A percentile compares a stretch with the other conserved stretches of the same genome.
Conservation (phyloP, 2,113 vertebrate species). For the Cyprinodon tularosa region DNA sequence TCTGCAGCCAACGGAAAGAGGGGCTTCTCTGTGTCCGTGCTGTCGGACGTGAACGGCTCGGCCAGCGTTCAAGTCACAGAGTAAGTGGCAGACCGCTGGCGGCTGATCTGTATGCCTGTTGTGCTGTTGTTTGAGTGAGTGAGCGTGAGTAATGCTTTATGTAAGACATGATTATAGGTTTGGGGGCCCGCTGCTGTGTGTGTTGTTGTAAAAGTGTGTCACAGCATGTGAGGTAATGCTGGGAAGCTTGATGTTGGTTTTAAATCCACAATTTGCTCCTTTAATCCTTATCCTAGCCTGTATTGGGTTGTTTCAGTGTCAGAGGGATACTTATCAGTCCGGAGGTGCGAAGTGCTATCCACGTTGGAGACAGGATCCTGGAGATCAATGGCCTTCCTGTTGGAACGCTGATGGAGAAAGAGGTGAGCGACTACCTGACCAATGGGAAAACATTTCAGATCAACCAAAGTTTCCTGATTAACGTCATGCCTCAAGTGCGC, state of each 20-base stretch:
- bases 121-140: not conserved
- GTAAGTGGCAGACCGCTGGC: conserved; percentile 80
- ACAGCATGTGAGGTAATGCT: not conserved
- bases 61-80: conserved; percentile 93
- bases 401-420: conserved; percentile 84
- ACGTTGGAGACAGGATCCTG: conserved; percentile 93
- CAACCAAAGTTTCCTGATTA: conserved; percentile 1
- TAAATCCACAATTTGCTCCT: not conserved
- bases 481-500: conserved; percentile 18
- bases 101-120: not conserved
- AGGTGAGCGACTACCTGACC: conserved; percentile 76
- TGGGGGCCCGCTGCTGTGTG: conserved; percentile 16
- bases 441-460: not conserved
- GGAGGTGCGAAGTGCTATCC: conserved; percentile 91
- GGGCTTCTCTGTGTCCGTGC: conserved; percentile 89
- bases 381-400: conserved; percentile 95
- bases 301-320: conserved; percentile 79
- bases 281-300: not conserved
- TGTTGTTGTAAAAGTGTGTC: not conserved
- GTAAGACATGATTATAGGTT: conserved; percentile 45
- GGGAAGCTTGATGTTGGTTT: not conserved
- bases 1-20: conserved; percentile 88
- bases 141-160: conserved; percentile 44
- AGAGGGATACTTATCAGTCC: conserved; percentile 92
- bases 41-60: conserved; percentile 82